A percentile compares a stretch with the other conserved stretches of the same genome.
These are phyloP conservation scores for Smutsia gigantea DNA, from an alignment of 2,797 vertebrate genomes.

Conservation along the genomic window DNA sequence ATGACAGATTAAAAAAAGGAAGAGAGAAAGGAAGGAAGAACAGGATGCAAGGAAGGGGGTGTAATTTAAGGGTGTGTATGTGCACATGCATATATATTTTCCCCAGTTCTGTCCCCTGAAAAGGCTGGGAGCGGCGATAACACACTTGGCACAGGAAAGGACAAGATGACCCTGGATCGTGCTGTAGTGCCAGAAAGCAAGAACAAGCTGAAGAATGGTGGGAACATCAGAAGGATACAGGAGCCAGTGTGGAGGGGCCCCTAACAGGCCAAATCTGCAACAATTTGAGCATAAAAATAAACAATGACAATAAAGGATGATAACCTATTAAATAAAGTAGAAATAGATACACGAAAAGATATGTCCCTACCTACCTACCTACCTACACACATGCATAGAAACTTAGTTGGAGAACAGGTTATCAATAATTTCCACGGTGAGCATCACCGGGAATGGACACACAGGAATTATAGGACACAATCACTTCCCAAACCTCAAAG, in stretches of 20 bases:
- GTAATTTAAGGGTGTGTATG: not conserved
- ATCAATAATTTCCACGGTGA: not conserved
- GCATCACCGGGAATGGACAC: not conserved
- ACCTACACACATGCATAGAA: not conserved
- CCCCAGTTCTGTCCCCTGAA: not conserved
- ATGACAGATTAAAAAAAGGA: not conserved
- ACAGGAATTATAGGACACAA: not conserved
- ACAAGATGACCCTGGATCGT: not conserved
- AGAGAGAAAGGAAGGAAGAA: not conserved
- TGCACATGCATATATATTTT: not conserved
- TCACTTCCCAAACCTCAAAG: not conserved
- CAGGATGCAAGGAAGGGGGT: not conserved
- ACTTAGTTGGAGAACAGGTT: not conserved
- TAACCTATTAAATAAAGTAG: not conserved
- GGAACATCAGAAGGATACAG: not conserved
- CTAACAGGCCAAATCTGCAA: not conserved
- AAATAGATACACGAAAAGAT: not conserved
- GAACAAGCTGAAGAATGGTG: not conserved
- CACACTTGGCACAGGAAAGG: not conserved
- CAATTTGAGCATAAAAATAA: not conserved
- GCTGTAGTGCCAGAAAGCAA: not conserved
- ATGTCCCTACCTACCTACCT: not conserved
- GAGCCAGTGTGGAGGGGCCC: not conserved
- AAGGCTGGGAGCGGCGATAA: not conserved
- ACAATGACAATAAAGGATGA: not conserved